These are phyloP conservation scores for Ardeotis arabs DNA, from an alignment of 2,113 vertebrate genomes.

Conservation along the genomic window DNA sequence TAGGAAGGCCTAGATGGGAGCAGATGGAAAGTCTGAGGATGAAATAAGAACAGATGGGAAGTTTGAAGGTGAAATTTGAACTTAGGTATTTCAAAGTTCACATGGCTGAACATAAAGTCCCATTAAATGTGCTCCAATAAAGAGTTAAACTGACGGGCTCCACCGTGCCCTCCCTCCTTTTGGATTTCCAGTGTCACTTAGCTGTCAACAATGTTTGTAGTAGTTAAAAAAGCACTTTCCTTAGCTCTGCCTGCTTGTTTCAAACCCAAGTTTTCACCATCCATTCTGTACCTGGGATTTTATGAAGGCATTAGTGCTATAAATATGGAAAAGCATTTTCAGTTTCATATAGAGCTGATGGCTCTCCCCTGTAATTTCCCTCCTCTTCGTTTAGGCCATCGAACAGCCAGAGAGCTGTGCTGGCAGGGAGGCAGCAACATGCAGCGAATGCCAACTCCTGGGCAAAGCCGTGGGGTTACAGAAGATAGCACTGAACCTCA, in stretches of 20 bases:
- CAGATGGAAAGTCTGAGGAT: conserved; percentile 75
- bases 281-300: conserved; percentile 6
- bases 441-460: rapidly evolving
- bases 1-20: conserved; percentile 59
- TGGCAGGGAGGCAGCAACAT: neutral
- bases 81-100: conserved; percentile 69
- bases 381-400: conserved; percentile 1
- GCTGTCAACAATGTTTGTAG: neutral
- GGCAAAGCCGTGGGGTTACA: neutral
- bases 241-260: neutral
- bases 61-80: conserved; percentile 71
- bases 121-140: neutral
- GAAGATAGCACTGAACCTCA: neutral
- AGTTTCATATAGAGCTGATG: conserved; percentile 17
- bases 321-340: conserved; percentile 26
- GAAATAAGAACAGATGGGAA: conserved; percentile 72
- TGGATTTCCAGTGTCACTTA: neutral
- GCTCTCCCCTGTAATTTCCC: conserved; percentile 48
- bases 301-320: neutral
- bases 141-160: conserved; percentile 44
- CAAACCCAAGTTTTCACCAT: neutral
- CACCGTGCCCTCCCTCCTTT: neutral
- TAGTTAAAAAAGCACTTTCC: neutral
- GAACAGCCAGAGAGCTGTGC: neutral
- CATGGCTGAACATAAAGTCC: conserved; percentile 31